Evolutionary conservation across 1,140 invertebrate species (phyloP).

Genomic region (Leucophenga varia): DNA sequence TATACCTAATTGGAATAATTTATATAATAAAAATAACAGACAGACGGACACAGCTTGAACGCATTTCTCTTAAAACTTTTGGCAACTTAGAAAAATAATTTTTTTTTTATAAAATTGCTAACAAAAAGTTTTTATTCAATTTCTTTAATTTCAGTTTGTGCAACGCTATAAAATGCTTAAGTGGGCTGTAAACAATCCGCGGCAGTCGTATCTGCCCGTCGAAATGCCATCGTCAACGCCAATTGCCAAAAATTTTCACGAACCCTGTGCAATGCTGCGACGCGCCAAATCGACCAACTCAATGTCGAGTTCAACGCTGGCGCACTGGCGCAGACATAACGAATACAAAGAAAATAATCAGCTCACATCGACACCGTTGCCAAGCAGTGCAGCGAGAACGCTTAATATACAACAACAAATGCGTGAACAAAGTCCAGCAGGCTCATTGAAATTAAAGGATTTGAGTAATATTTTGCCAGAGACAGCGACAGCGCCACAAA

Average conservation of each 20-base stretch:
- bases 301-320: not conserved
- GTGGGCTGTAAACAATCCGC: slow-evolving; percentile 51
- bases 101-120: not conserved
- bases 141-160: too few relatives aligned
- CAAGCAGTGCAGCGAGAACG: slow-evolving; percentile 11
- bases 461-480: slow-evolving; percentile 40
- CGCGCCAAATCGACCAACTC: not conserved
- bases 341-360: slow-evolving; percentile 46
- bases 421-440: not conserved
- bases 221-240: slow-evolving; percentile 3
- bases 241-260: not conserved
- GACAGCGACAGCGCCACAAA: slow-evolving; percentile 12
- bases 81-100: too few relatives aligned
- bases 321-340: slow-evolving; percentile 13
- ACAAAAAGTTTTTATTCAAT: too few relatives aligned
- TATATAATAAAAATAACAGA: too few relatives aligned
- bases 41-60: too few relatives aligned
- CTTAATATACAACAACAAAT: too few relatives aligned
- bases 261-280: not conserved
- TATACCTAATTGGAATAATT: too few relatives aligned
- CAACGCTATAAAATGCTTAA: slow-evolving; percentile 45
- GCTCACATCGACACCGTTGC: slow-evolving; percentile 46
- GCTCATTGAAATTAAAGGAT: slow-evolving; percentile 31
- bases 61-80: too few relatives aligned
- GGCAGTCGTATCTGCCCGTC: slow-evolving; percentile 36